Percentiles rank a stretch among this genome's conserved stretches.
These are phyloP conservation scores for Hippopotamyrus pictus DNA, from an alignment of 2,797 vertebrate genomes.

Conservation along the genomic window DNA sequence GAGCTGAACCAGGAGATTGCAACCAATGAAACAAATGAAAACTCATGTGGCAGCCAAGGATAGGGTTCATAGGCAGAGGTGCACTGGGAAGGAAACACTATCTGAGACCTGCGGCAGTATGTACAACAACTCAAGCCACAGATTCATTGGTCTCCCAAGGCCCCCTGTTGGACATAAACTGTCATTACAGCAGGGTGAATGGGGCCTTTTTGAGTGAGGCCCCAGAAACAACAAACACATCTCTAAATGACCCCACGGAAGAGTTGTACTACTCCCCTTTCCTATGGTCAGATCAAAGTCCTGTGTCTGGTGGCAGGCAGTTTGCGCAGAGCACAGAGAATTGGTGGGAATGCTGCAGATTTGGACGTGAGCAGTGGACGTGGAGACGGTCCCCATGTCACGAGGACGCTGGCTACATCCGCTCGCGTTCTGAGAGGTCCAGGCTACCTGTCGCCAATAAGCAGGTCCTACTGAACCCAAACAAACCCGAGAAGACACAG, in stretches of 20 bases:
- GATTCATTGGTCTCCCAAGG: not conserved
- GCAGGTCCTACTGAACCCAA: not conserved
- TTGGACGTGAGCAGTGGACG: not conserved
- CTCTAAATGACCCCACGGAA: not conserved
- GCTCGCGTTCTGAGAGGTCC: not conserved
- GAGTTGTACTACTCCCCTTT: not conserved
- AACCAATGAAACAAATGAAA: not conserved
- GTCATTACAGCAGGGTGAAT: not conserved
- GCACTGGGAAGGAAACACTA: not conserved
- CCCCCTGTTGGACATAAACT: not conserved
- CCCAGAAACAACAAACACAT: not conserved
- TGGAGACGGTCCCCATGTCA: not conserved
- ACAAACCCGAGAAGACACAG: not conserved
- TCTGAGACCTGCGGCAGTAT: not conserved
- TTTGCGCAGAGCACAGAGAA: not conserved
- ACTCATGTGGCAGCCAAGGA: not conserved
- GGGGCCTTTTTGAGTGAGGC: not conserved
- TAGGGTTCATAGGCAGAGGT: not conserved
- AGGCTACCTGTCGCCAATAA: not conserved
- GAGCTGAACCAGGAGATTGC: not conserved
- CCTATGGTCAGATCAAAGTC: not conserved
- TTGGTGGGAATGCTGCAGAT: not conserved
- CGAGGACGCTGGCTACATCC: too few relatives aligned
- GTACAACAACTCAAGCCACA: not conserved
- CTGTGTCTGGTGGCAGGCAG: not conserved